Percentiles rank a stretch among this genome's conserved stretches.
These are phyloP conservation scores for Himalopsyche tibetana DNA, from an alignment of 2,888 invertebrate genomes.

Conservation along the genomic window DNA sequence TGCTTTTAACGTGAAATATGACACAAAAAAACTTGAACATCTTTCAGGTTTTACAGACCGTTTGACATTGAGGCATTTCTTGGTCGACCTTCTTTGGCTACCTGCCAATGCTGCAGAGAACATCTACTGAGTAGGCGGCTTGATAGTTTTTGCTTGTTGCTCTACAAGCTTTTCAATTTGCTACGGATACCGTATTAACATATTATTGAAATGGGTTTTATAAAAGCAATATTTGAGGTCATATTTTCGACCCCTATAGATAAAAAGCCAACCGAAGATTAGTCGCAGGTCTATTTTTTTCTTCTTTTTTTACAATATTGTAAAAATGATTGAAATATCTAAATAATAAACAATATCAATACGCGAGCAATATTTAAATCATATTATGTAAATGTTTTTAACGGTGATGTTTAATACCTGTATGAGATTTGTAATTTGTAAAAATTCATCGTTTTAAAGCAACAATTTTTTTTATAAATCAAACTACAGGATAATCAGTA, in stretches of 20 bases:
- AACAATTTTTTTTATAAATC: too few species aligned
- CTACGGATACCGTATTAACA: conserved; percentile 7
- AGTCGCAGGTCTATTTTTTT: neutral
- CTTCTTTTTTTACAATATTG: neutral
- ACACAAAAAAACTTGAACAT: conserved; percentile 1
- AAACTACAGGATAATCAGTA: too few species aligned
- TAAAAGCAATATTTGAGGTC: neutral
- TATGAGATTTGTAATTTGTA: too few species aligned
- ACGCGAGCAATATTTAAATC: too few species aligned
- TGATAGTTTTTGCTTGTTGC: conserved; percentile 34
- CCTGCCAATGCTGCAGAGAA: conserved; percentile 12
- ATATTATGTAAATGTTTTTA: too few species aligned
- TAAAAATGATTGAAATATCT: too few species aligned
- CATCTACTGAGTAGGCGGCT: neutral
- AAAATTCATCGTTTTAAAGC: too few species aligned
- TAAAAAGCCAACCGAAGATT: neutral
- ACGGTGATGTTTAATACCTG: too few species aligned
- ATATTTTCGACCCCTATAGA: neutral
- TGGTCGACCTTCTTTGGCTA: conserved; percentile 29
- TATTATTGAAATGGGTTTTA: conserved; percentile 27
- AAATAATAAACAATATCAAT: too few species aligned
- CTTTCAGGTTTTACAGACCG: conserved; percentile 11
- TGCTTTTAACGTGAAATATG: conserved; percentile 28
- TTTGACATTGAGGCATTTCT: conserved; percentile 40
- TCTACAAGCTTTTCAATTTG: conserved; percentile 27